A percentile compares a stretch with the other conserved stretches of the same genome.
These are phyloP conservation scores for Dolichopus griseipennis DNA, from an alignment of 2,888 invertebrate genomes.

Conservation along the genomic window DNA sequence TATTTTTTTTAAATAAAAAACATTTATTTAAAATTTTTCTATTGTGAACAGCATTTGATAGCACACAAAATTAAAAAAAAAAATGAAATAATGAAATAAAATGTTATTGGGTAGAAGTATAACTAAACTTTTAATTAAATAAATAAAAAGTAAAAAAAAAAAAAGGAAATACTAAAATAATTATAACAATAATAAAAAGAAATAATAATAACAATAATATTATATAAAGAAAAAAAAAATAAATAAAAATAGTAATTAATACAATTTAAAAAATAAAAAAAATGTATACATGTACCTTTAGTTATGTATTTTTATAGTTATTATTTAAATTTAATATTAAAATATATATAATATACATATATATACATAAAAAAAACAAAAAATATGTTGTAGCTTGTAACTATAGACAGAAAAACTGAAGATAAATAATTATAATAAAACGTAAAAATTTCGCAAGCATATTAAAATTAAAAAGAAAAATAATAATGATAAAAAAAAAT, in stretches of 20 bases:
- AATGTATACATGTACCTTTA: conserved; percentile 1
- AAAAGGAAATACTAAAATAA: background rate
- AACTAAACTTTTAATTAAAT: background rate
- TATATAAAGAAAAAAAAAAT: background rate
- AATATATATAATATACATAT: background rate
- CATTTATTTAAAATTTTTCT: background rate
- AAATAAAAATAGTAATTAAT: background rate
- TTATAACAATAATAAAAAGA: background rate
- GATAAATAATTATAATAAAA: background rate
- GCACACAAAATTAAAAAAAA: background rate
- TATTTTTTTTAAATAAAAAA: too few relatives aligned
- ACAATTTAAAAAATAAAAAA: too few relatives aligned
- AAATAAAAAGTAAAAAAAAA: background rate
- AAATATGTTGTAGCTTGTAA: conserved; percentile 6
- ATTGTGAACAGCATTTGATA: background rate
- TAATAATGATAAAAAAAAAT: too few relatives aligned
- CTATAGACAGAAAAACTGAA: background rate
- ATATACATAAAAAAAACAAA: background rate
- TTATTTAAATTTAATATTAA: background rate
- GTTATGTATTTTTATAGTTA: conserved; percentile 3
- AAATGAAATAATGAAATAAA: background rate
- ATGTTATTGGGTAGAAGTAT: conserved; percentile 1
- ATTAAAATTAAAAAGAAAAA: background rate
- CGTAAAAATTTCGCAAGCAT: conserved; percentile 2
- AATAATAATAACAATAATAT: background rate